A percentile compares a stretch with the other conserved stretches of the same genome.
Conservation (phyloP, 2,797 vertebrate species). For the Cynopterus sphinx region DNA sequence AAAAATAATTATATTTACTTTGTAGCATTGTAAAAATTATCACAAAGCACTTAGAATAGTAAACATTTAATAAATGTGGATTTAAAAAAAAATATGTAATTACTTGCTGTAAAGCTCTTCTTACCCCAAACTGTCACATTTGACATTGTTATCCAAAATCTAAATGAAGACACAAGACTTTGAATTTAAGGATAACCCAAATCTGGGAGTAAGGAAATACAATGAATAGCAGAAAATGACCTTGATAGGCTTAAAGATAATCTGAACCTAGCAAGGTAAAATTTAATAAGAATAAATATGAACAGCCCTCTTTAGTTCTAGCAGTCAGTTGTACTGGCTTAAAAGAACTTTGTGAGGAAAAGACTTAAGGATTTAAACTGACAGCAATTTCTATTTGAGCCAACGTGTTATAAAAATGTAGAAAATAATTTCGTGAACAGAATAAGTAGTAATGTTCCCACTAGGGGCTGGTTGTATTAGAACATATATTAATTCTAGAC, state of each 20-base stretch:
- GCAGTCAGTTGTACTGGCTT: conserved; percentile 11
- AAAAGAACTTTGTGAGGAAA: conserved; percentile 49
- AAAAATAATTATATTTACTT: conserved; percentile 38
- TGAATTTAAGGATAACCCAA: conserved; percentile 36
- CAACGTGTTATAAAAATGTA: conserved; percentile 23
- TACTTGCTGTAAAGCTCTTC: not conserved
- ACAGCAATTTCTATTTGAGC: not conserved
- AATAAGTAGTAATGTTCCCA: conserved; percentile 19
- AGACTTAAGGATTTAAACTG: conserved; percentile 1
- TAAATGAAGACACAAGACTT: conserved; percentile 52
- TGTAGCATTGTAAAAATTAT: conserved; percentile 12
- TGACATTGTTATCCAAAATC: conserved; percentile 51
- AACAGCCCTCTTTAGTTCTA: conserved; percentile 23
- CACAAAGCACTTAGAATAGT: conserved; percentile 4
- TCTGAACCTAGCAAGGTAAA: conserved; percentile 31
- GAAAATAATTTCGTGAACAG: conserved; percentile 42
- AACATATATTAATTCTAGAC: not conserved
- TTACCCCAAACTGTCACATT: not conserved
- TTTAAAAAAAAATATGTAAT: not conserved
- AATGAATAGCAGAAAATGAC: conserved; percentile 33
- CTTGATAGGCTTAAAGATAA: conserved; percentile 38
- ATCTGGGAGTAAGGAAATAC: not conserved
- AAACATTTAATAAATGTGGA: not conserved
- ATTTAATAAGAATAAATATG: conserved; percentile 34
- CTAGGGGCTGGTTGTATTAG: not conserved